Base-by-base conservation (phyloP, 1,140 invertebrate genomes). In the Acromyrmex echinatior region DNA sequence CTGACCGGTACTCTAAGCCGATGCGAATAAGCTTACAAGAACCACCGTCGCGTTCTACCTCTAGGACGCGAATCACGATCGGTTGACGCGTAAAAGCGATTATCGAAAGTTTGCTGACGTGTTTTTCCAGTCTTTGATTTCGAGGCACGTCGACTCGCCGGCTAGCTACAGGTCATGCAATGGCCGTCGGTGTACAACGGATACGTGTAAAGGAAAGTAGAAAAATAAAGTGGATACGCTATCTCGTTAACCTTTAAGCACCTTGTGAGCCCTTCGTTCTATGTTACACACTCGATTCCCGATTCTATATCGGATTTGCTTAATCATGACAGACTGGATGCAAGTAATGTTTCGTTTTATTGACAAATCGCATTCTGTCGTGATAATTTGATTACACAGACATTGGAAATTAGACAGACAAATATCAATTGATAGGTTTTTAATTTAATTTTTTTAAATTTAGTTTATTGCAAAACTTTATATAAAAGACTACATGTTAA, bases 161-260 rank as follows among this genome's bases (percentile, higher is more conserved):
- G 56, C 45, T 62, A 31, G 45, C 28, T 70, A 62, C 80, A 84
- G 70, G 16, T 76, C 28, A 45, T 76, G 56, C 80, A 62, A 84
- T 84, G 80, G 80, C 80, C 70, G 80, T 70, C 80, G 80, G 80
- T 84, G 71, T 76, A 76, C 80, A 84, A 76, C 80, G 80, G 56
- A 76, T 84, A 84, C 80, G 80, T 74, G 80, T 84, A 84, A 84
- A 82, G 45, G 56, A 56, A 84, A 84, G 80, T 84, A 70, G 80
- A 84, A 84, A 84, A 84, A 84, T 84, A 84, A 84, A 84, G 80
- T 84, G 80, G 80, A 84, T 84, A 84, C 80, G 63, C 80, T 84
- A 76, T 18, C 80, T 84, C 80, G 80, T 84, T 84, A 84, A 84
- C 80, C 80, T 84, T 84, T 84, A 84, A 84, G 80, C 58, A 84